Evolutionary conservation across 2,888 invertebrate species (phyloP).

Genomic region (Nymphalis urticae): DNA sequence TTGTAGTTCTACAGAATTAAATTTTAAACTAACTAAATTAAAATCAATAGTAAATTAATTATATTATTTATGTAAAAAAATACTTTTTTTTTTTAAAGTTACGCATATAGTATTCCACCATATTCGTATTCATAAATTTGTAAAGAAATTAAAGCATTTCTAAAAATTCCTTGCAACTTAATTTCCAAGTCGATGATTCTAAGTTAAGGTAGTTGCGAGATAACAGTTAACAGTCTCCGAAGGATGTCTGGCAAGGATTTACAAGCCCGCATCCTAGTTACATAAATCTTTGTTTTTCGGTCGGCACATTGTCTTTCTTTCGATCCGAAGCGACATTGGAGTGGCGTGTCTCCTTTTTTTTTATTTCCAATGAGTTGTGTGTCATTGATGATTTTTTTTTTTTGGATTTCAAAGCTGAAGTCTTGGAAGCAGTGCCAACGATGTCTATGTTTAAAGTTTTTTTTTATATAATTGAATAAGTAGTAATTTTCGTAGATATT

Average conservation of each 20-base stretch:
- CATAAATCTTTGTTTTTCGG: slow-evolving; percentile 30
- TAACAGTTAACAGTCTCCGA: slow-evolving; percentile 5
- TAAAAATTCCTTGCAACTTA: not conserved
- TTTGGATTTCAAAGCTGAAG: not conserved
- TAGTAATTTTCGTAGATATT: too few species aligned
- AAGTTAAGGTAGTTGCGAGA: not conserved
- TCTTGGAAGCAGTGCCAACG: not conserved
- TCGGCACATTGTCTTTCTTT: slow-evolving; percentile 11
- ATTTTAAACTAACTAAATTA: too few species aligned
- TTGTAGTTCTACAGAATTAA: too few species aligned
- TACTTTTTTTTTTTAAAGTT: too few species aligned
- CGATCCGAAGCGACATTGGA: slow-evolving; percentile 1
- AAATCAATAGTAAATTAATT: too few species aligned
- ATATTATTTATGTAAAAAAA: too few species aligned
- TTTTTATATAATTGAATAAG: too few species aligned
- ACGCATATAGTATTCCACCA: too few species aligned
- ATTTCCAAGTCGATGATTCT: not conserved
- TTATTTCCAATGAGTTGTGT: slow-evolving; percentile 9
- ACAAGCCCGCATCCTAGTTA: slow-evolving; percentile 24
- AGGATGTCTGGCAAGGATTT: slow-evolving; percentile 25
- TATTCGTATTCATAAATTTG: too few species aligned
- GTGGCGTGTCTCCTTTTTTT: slow-evolving; percentile 1
- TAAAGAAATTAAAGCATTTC: too few species aligned
- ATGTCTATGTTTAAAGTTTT: too few species aligned
- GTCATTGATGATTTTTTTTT: not conserved